phyloP scores from a whole-genome alignment of 2,797 vertebrate species.

The Muscicapa striata region DNA sequence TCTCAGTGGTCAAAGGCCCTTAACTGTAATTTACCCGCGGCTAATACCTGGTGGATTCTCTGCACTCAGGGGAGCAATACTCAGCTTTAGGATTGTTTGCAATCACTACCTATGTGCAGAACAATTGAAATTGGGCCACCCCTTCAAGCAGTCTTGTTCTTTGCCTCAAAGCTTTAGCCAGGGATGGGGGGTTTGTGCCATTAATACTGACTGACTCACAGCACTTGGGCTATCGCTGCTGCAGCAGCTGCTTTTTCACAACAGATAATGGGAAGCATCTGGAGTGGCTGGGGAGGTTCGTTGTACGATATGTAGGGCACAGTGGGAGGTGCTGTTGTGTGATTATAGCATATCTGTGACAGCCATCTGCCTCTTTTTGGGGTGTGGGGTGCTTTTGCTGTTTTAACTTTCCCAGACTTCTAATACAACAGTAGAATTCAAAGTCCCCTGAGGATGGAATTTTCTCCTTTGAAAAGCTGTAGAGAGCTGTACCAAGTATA shows the following conservation, averaged over 20 bases:
- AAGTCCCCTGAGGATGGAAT: accelerated
- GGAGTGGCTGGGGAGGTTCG: neutral
- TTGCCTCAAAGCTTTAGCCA: neutral
- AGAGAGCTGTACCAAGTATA: neutral
- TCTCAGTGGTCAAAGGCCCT: neutral
- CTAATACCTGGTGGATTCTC: neutral
- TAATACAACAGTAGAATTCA: neutral
- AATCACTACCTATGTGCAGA: neutral
- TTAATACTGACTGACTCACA: neutral
- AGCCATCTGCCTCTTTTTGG: neutral
- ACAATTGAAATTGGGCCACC: neutral
- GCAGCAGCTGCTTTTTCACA: neutral
- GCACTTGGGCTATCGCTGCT: accelerated
- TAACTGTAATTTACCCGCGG: neutral
- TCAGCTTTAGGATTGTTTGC: neutral
- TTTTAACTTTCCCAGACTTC: neutral
- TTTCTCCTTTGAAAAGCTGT: neutral
- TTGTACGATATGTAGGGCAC: neutral
- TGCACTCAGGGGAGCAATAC: neutral
- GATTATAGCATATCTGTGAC: neutral
- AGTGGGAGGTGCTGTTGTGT: neutral
- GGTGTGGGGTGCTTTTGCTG: neutral
- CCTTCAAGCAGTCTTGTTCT: neutral
- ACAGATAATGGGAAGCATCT: constrained; percentile 31
- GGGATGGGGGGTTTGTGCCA: neutral